Conservation (phyloP, 2,888 invertebrate species). For the Spilarctia lutea region DNA sequence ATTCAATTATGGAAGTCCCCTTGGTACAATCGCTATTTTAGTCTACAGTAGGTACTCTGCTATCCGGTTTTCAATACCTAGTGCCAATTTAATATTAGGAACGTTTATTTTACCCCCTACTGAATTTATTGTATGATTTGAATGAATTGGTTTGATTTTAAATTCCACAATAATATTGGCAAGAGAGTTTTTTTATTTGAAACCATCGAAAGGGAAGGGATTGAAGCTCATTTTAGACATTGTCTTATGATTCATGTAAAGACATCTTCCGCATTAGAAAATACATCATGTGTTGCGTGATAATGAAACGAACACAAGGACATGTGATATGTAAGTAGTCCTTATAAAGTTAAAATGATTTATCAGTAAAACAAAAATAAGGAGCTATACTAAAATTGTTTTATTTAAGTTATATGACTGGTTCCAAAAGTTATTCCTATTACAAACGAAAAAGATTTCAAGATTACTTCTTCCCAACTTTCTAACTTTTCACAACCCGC, state of each 20-base stretch:
- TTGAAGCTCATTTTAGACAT: neutral
- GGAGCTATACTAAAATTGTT: neutral
- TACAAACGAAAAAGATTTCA: slow-evolving; percentile 8
- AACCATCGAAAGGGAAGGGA: no score
- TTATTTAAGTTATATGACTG: neutral
- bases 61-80: neutral
- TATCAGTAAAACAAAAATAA: neutral
- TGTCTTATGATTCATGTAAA: no score
- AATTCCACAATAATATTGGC: neutral
- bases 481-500: neutral
- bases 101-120: neutral
- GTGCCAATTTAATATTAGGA: neutral
- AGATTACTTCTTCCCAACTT: slow-evolving; percentile 6
- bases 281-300: no score
- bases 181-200: neutral
- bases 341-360: neutral
- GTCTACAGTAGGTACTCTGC: neutral
- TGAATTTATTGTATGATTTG: neutral
- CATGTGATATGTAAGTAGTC: neutral
- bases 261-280: no score
- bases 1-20: neutral
- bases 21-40: neutral
- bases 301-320: no score
- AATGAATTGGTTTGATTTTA: neutral
- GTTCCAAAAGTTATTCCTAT: slow-evolving; percentile 6